phyloP scores from a whole-genome alignment of 2,113 vertebrate genomes.

The Psephotus haematonotus region DNA sequence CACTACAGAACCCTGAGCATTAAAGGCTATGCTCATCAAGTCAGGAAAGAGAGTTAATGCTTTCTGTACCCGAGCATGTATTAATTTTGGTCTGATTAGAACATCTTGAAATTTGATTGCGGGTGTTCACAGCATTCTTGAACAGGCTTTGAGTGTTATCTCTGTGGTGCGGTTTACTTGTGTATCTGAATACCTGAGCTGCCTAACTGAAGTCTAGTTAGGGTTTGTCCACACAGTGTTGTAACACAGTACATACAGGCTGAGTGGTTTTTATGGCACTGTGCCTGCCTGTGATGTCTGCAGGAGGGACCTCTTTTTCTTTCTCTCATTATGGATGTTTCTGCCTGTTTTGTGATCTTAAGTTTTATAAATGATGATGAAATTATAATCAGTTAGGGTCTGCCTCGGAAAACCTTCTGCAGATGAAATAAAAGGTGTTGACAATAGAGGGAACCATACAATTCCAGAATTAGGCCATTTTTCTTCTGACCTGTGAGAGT shows the following conservation, averaged over 20 bases:
- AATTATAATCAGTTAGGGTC: neutral
- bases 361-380: neutral
- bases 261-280: neutral
- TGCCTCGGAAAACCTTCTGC: neutral
- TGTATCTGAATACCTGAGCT: neutral
- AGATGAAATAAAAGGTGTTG: slow-evolving; percentile 28
- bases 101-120: neutral
- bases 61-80: neutral
- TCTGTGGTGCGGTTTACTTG: neutral
- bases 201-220: neutral
- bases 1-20: rapidly evolving
- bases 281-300: neutral
- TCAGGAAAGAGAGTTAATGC: neutral
- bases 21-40: neutral
- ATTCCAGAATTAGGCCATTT: slow-evolving; percentile 2
- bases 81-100: neutral
- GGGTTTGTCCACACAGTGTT: rapidly evolving
- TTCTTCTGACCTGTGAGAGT: slow-evolving; percentile 22
- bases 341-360: neutral
- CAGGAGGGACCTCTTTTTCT: neutral
- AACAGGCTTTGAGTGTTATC: neutral
- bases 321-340: neutral
- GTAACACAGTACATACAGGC: neutral
- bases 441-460: neutral
- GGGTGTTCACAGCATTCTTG: neutral